Evolutionary conservation across 2,797 vertebrate genomes (phyloP), one percentile per base, ranked within the genome.

Genomic region (Scolopax bukidnonensis): DNA sequence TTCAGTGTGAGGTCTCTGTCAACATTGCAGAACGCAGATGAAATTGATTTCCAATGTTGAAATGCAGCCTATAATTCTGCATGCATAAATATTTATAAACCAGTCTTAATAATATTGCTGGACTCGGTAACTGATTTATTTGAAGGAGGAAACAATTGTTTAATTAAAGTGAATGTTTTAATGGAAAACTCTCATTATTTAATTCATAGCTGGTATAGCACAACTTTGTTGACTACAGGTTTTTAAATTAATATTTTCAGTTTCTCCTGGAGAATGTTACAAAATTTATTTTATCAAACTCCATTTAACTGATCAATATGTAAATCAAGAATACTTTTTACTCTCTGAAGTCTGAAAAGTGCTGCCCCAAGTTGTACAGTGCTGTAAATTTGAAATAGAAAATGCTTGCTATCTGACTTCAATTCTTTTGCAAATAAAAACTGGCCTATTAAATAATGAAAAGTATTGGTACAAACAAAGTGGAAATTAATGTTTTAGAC

Each of bases 401-500:
- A 82, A n/a, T 41, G 5, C 27, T 79, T 73, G 8, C 24, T 65
- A 14, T 56, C 59, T 75, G 75, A 63, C 40, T 87, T 64, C 45
- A 71, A 33, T 33, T 64, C 40, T 51, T 81, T 63, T 6, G 6
- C 57, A 79, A 43, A n/a, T 13, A 79, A 88, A 91, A 84, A 4
- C 7, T 16, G 6, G 9, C 63, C 85, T 90, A 84, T 90, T 94
- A 94, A 96, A 95, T 95, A 96, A 95, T 93, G 63, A 91, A 96
- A 97, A 10, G 19, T 56, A 79, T 79, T 89, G 74, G 70, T 82
- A 74, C 36, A 94, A 94, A 92, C 79, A 78, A 87, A 91, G 23
- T 84, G 63, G 87, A 88, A 95, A 95, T 91, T 69, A 95, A 91
- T 95, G 80, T 95, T 96, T 96, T 79, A 82, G 90, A 95, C 12